phyloP scores from a whole-genome alignment of 2,113 vertebrate species.

The Anhinga anhinga region DNA sequence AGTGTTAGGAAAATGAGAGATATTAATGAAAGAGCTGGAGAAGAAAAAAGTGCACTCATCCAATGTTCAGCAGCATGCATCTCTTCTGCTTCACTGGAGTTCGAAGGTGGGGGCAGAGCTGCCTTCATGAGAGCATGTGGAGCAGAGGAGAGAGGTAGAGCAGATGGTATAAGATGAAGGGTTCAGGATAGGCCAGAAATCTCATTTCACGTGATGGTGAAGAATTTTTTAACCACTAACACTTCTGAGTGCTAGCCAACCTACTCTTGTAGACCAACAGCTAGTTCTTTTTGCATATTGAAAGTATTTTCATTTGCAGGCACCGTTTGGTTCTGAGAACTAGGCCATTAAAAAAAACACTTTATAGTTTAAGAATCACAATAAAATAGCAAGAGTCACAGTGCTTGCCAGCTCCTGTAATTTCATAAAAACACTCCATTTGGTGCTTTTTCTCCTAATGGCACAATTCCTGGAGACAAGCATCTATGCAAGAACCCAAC shows the following conservation, averaged over 20 bases:
- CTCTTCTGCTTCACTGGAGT: background rate
- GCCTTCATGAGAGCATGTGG: background rate
- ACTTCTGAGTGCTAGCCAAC: background rate
- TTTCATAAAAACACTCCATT: background rate
- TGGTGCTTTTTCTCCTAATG: constrained; percentile 1
- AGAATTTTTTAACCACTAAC: background rate
- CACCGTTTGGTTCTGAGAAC: background rate
- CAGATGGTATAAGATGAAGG: background rate
- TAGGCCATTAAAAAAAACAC: background rate
- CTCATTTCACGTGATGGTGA: background rate
- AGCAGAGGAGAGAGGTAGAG: background rate
- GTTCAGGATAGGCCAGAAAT: background rate
- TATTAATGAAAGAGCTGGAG: background rate
- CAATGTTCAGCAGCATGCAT: background rate
- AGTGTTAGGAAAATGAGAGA: background rate
- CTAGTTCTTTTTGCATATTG: background rate
- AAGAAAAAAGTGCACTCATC: background rate
- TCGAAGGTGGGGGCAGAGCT: background rate
- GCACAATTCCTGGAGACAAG: constrained; percentile 8
- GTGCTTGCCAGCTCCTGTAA: background rate
- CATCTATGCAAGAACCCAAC: background rate
- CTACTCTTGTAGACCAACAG: background rate
- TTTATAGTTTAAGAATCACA: background rate
- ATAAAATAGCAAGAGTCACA: background rate
- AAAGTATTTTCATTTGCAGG: background rate